Percentiles rank a stretch among this genome's conserved stretches.
Evolutionary conservation across 2,113 vertebrate species (phyloP).

Genomic region (Ellobius talpinus): DNA sequence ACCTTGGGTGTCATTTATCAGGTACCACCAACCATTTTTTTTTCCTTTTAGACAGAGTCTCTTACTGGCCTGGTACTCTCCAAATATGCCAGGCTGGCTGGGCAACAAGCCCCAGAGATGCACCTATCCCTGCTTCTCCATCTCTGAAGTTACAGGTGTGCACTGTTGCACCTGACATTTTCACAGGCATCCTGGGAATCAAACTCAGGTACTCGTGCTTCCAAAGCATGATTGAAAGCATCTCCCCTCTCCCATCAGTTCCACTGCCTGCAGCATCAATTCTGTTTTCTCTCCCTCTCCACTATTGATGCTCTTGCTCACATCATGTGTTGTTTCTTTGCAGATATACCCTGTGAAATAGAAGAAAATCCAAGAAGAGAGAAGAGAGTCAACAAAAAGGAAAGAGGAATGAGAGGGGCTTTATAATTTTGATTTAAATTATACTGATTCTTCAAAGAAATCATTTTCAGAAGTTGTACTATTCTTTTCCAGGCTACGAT

Average conservation of each 20-base stretch:
- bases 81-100: not conserved
- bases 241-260: not conserved
- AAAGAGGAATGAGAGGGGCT: not conserved
- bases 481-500: not conserved
- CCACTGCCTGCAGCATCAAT: not conserved
- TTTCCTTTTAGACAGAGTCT: not conserved
- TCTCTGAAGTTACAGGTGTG: not conserved
- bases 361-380: not conserved
- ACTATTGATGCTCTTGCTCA: not conserved
- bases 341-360: not conserved
- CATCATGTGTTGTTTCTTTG: not conserved
- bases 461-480: not conserved
- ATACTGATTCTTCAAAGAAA: not conserved
- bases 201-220: not conserved
- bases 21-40: not conserved
- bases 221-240: not conserved
- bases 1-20: not conserved
- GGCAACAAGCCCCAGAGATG: not conserved
- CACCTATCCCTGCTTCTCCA: too few species aligned
- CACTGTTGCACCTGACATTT: not conserved
- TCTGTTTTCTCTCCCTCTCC: not conserved
- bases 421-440: not conserved
- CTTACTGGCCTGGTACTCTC: not conserved
- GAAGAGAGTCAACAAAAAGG: not conserved
- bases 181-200: not conserved